Conservation (phyloP, 2,797 vertebrate genomes). For the Microctenopoma steveboyesi region DNA sequence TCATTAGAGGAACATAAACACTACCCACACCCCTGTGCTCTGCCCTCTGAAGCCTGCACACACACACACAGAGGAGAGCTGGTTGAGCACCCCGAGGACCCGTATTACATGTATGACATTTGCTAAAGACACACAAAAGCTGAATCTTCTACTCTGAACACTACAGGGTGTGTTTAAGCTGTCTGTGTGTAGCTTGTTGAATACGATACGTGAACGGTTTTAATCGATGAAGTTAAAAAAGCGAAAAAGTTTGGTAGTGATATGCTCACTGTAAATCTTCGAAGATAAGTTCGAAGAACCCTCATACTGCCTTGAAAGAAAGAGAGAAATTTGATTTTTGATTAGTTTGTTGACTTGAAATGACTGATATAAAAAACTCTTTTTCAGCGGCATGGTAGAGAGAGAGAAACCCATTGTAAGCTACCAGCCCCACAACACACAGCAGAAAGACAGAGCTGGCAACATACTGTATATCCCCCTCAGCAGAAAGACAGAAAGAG, state of each 20-base stretch:
- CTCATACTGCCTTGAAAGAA: no score
- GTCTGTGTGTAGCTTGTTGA: not conserved
- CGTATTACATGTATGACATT: slow-evolving; percentile 38
- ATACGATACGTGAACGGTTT: not conserved
- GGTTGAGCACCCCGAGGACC: slow-evolving; percentile 32
- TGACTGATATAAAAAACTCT: no score
- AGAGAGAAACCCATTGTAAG: not conserved
- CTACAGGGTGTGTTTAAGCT: slow-evolving; percentile 11
- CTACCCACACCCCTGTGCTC: slow-evolving; percentile 55
- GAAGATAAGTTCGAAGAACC: no score
- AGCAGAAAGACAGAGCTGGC: not conserved
- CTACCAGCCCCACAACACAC: not conserved
- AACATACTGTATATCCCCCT: not conserved
- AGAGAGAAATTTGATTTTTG: no score
- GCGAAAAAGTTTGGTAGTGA: no score
- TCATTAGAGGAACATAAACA: slow-evolving; percentile 76
- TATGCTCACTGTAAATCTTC: no score
- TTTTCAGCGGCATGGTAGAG: not conserved
- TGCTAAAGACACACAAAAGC: slow-evolving; percentile 25
- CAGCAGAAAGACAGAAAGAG: not conserved
- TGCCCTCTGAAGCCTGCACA: slow-evolving; percentile 50
- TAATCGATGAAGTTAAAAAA: not conserved
- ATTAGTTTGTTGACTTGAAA: no score
- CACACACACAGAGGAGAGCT: slow-evolving; percentile 40
- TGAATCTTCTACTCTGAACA: not conserved